Percentiles rank a stretch among this genome's conserved stretches.
Conservation (phyloP, 2,888 invertebrate species). For the Teinopalpus imperialis region DNA sequence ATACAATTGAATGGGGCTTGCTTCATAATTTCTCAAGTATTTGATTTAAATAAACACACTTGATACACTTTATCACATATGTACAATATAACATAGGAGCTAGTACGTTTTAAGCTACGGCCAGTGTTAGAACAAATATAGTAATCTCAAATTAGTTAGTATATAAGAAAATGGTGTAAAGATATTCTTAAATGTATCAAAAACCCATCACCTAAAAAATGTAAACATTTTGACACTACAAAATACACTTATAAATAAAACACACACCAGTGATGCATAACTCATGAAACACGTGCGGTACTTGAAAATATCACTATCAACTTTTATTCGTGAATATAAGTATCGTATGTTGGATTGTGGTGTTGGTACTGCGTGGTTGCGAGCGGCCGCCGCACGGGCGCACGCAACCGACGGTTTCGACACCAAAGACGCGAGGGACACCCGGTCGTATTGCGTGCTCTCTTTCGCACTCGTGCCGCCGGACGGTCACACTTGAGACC, state of each 20-base stretch:
- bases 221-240: too few species aligned
- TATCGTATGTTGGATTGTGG: constrained; percentile 48
- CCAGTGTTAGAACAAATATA: too few species aligned
- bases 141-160: too few species aligned
- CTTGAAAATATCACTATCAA: constrained; percentile 66
- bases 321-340: constrained; percentile 52
- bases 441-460: constrained; percentile 42
- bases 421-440: constrained; percentile 59
- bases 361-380: constrained; percentile 51
- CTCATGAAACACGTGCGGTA: constrained; percentile 44
- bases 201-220: too few species aligned
- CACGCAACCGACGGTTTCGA: constrained; percentile 70
- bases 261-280: constrained; percentile 6
- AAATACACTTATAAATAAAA: not conserved
- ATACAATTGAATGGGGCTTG: too few species aligned
- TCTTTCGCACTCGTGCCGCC: constrained; percentile 47
- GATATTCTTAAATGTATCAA: too few species aligned
- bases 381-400: constrained; percentile 46
- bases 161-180: too few species aligned
- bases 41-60: too few species aligned
- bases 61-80: too few species aligned
- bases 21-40: too few species aligned
- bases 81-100: too few species aligned
- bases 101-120: too few species aligned
- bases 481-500: constrained; percentile 40